A percentile compares a stretch with the other conserved stretches of the same genome.
These are phyloP conservation scores for Chloropsis cyanopogon DNA, from an alignment of 2,113 vertebrate genomes.

Conservation along the genomic window DNA sequence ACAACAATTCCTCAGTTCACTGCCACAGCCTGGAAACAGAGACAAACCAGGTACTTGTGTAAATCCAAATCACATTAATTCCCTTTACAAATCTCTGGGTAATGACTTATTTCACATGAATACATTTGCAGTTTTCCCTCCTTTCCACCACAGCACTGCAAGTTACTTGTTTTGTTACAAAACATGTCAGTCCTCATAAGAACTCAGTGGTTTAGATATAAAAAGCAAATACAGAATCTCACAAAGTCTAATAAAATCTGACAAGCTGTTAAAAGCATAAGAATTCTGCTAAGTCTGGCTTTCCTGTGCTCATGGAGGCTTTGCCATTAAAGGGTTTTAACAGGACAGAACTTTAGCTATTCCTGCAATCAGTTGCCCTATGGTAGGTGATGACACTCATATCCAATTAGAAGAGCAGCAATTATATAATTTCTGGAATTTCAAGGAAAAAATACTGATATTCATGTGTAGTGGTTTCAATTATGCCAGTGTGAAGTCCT, in stretches of 20 bases:
- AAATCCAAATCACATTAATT: neutral
- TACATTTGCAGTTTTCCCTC: neutral
- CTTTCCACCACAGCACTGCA: neutral
- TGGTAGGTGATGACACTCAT: neutral
- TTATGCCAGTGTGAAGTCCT: neutral
- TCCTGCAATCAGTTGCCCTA: neutral
- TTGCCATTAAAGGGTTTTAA: neutral
- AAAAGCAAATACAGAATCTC: neutral
- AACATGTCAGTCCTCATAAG: neutral
- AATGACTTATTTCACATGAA: neutral
- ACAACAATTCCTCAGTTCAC: neutral
- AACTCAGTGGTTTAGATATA: neutral
- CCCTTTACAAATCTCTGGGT: neutral
- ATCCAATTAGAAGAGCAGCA: neutral
- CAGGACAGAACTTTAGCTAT: neutral
- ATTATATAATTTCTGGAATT: neutral
- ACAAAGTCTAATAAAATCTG: neutral
- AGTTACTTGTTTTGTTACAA: neutral
- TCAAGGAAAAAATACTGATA: neutral
- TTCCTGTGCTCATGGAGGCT: neutral
- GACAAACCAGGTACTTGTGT: neutral
- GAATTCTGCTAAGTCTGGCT: neutral
- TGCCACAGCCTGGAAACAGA: neutral
- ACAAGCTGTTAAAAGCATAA: neutral
- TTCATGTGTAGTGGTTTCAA: neutral